phyloP scores from a whole-genome alignment of 2,797 vertebrate species.

The Discoglossus pictus region DNA sequence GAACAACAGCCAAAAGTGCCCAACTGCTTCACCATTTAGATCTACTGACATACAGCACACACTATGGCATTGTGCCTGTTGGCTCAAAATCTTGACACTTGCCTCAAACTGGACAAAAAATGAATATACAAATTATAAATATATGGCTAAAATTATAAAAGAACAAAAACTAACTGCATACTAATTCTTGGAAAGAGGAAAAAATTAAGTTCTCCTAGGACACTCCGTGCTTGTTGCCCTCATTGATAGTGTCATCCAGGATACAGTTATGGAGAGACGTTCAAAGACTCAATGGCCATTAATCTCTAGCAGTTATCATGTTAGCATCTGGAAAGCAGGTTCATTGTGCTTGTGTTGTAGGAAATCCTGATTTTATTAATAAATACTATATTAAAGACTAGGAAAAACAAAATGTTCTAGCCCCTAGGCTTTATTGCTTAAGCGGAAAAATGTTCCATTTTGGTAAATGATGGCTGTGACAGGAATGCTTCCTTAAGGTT shows the following conservation, averaged over 20 bases:
- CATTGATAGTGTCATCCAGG: not conserved
- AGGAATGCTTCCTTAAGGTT: too few species aligned
- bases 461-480: too few species aligned
- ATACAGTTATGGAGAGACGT: constrained; percentile 9
- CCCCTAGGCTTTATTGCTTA: not conserved
- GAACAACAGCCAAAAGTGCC: constrained; percentile 19
- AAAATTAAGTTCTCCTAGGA: constrained; percentile 17
- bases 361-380: not conserved
- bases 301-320: not conserved
- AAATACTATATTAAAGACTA: too few species aligned
- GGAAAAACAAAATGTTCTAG: not conserved
- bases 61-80: constrained; percentile 19
- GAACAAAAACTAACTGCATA: constrained; percentile 18
- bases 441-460: not conserved
- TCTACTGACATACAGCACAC: constrained; percentile 9
- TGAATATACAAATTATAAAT: constrained; percentile 17
- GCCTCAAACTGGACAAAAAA: constrained; percentile 18
- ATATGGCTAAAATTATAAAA: not conserved
- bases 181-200: constrained; percentile 9
- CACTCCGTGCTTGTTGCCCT: not conserved
- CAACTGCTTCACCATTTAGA: not conserved
- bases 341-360: not conserved
- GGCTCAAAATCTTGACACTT: constrained; percentile 25
- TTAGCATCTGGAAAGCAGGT: constrained; percentile 21
- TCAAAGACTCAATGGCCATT: not conserved